Evolutionary conservation across 2,797 vertebrate genomes (phyloP).

Genomic region (Catostomus latipinnis): DNA sequence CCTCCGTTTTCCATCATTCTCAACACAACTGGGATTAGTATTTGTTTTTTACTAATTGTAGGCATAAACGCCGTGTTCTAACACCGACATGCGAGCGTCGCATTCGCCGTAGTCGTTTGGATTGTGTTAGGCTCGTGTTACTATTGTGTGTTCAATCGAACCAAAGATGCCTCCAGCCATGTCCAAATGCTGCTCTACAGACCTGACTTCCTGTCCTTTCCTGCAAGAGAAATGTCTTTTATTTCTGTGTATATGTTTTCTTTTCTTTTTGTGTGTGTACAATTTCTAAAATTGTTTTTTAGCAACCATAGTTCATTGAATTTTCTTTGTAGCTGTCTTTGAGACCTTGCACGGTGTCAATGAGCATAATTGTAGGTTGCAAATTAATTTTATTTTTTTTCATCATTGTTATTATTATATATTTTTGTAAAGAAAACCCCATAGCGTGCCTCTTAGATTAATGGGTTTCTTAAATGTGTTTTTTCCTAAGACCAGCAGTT

Average conservation of each 20-base stretch:
- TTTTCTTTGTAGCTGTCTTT: conserved; percentile 84
- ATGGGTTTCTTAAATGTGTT: conserved; percentile 96
- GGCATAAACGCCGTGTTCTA: conserved; percentile 72
- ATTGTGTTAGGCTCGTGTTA: conserved; percentile 86
- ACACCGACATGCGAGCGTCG: conserved; percentile 15
- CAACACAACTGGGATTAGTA: not conserved
- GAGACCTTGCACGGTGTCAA: conserved; percentile 67
- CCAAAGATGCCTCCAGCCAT: conserved; percentile 99
- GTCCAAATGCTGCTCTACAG: conserved; percentile 97
- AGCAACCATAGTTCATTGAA: conserved; percentile 88
- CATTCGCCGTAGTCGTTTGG: conserved; percentile 76
- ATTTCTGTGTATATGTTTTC: conserved; percentile 43
- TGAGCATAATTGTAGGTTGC: conserved; percentile 84
- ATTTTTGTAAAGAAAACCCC: conserved; percentile 85
- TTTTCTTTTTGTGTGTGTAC: conserved; percentile 63
- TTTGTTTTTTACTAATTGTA: conserved; percentile 59
- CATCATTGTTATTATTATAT: conserved; percentile 79
- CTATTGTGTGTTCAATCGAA: conserved; percentile 91
- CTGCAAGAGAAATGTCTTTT: conserved; percentile 91
- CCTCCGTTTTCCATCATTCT: not conserved
- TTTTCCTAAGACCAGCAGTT: conserved; percentile 99
- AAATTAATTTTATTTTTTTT: conserved; percentile 79
- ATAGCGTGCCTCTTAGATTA: conserved; percentile 99
- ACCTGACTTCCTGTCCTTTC: conserved; percentile 96
- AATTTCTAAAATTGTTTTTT: conserved; percentile 77